Conservation (phyloP, 2,797 vertebrate species). For the Rhinophrynus dorsalis region DNA sequence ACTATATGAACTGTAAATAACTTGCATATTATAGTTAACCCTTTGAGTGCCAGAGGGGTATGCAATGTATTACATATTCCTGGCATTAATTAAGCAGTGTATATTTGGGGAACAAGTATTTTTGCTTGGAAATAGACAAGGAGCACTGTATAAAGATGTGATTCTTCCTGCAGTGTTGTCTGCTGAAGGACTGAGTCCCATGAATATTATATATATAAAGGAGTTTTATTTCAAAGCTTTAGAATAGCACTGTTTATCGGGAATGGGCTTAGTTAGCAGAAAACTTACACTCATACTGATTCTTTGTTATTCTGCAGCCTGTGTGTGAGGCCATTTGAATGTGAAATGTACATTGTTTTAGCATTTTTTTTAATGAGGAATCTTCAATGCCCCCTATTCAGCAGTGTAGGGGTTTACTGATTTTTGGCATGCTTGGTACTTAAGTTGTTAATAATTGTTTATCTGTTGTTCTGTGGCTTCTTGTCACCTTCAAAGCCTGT, state of each 20-base stretch:
- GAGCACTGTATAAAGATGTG: neutral
- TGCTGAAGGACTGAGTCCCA: neutral
- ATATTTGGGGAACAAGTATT: neutral
- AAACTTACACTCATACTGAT: too few species aligned
- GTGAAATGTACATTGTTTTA: constrained; percentile 23
- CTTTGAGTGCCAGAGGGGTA: too few species aligned
- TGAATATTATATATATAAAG: too few species aligned
- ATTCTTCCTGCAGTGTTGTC: neutral
- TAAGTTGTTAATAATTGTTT: constrained; percentile 29
- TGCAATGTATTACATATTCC: too few species aligned
- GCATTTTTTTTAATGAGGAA: neutral
- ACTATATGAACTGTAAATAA: too few species aligned
- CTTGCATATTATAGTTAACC: too few species aligned
- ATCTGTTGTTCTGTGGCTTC: neutral
- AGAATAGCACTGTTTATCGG: neutral
- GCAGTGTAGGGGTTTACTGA: neutral
- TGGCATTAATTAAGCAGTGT: too few species aligned
- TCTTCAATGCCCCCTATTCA: neutral
- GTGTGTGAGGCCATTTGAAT: too few species aligned
- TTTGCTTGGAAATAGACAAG: neutral
- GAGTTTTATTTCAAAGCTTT: neutral
- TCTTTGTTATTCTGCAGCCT: too few species aligned
- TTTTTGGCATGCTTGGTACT: constrained; percentile 10
- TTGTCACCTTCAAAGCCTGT: neutral
- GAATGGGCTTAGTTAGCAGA: neutral